A percentile compares a stretch with the other conserved stretches of the same genome.
These are phyloP conservation scores for Actinemys pallida DNA, from an alignment of 2,113 vertebrate species.

Conservation along the genomic window DNA sequence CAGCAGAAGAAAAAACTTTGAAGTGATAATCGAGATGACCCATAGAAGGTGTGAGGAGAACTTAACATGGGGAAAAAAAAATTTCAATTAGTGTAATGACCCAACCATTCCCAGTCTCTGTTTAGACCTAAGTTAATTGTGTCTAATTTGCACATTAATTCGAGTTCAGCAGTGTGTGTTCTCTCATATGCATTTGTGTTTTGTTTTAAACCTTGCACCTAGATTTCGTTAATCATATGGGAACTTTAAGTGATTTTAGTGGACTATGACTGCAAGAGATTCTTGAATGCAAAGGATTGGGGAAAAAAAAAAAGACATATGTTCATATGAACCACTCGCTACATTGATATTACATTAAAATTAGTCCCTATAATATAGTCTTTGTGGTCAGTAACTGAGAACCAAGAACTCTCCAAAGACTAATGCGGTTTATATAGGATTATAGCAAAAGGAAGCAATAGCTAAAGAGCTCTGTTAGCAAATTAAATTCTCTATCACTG, in stretches of 20 bases:
- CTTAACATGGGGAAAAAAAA: no score
- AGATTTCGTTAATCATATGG: neutral
- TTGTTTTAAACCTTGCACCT: neutral
- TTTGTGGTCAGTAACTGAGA: neutral
- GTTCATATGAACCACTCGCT: neutral
- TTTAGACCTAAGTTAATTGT: no score
- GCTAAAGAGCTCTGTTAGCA: neutral
- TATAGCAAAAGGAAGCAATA: slow-evolving; percentile 38
- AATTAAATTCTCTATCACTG: neutral
- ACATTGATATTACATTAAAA: slow-evolving; percentile 17
- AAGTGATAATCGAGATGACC: no score
- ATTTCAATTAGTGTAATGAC: no score
- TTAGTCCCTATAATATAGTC: neutral
- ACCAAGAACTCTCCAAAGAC: slow-evolving; percentile 34
- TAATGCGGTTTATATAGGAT: slow-evolving; percentile 34
- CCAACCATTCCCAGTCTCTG: no score
- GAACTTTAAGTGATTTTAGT: neutral
- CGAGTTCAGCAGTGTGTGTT: neutral
- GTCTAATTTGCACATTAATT: no score
- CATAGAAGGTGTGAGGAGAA: no score
- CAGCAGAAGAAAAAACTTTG: no score
- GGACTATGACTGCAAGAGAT: neutral
- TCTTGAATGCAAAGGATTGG: neutral
- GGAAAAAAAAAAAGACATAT: neutral
- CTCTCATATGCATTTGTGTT: neutral